A percentile compares a stretch with the other conserved stretches of the same genome.
phyloP scores from a whole-genome alignment of 2,797 vertebrate genomes.

The Amblyraja radiata region DNA sequence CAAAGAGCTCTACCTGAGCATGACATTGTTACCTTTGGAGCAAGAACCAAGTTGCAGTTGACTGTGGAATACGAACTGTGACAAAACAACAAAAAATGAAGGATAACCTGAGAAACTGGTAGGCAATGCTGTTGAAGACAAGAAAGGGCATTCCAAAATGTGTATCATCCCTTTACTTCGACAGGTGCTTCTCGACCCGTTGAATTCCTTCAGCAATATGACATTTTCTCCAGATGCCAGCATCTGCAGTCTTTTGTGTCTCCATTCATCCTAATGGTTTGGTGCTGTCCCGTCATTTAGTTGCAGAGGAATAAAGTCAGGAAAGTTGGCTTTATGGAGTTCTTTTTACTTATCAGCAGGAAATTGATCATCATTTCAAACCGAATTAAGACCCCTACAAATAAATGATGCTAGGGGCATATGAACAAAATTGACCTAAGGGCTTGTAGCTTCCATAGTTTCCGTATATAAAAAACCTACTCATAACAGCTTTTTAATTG shows the following conservation, averaged over 20 bases:
- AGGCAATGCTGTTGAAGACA: background rate
- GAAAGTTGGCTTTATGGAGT: background rate
- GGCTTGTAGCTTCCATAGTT: background rate
- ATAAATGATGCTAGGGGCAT: background rate
- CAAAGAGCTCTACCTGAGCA: background rate
- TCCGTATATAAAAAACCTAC: background rate
- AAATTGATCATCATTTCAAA: background rate
- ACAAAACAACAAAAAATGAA: background rate
- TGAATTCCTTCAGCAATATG: too few species aligned
- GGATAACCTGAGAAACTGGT: background rate
- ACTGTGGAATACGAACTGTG: background rate
- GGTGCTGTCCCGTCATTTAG: background rate
- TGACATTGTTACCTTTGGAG: background rate
- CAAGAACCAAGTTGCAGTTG: background rate
- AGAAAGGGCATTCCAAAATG: background rate
- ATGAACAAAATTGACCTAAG: background rate
- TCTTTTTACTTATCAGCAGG: background rate
- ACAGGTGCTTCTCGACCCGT: too few species aligned
- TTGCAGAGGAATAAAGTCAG: background rate
- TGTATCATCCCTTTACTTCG: too few species aligned
- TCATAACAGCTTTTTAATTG: background rate
- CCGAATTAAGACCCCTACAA: background rate
- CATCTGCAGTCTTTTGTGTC: too few species aligned
- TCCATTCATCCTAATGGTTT: background rate
- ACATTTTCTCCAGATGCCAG: too few species aligned